These are phyloP conservation scores for Sphenodon punctatus DNA, from an alignment of 2,797 vertebrate genomes.

Conservation along the genomic window DNA sequence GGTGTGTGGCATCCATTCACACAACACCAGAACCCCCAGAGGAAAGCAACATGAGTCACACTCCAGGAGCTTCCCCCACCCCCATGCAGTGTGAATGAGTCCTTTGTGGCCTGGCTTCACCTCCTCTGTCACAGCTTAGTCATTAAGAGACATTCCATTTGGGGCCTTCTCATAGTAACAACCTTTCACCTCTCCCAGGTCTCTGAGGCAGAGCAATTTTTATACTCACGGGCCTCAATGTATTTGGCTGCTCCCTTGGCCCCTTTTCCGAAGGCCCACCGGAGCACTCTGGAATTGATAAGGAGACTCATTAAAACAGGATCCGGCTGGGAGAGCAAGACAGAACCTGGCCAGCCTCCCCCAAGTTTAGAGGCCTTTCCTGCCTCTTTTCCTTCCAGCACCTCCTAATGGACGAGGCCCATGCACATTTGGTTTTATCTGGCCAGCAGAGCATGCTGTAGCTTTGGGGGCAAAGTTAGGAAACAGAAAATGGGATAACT, in stretches of 20 bases:
- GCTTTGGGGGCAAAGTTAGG: not conserved
- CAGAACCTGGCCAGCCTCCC: no score
- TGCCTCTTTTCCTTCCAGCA: not conserved
- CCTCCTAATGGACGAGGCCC: not conserved
- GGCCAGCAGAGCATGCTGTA: not conserved
- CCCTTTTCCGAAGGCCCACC: not conserved
- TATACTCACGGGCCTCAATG: slow-evolving; percentile 23
- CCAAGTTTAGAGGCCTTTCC: no score
- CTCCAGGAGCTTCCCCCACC: no score
- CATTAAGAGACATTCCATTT: no score
- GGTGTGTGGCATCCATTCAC: no score
- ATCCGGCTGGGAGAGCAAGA: not conserved
- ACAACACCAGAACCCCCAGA: no score
- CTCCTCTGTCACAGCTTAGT: no score
- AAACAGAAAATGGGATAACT: no score
- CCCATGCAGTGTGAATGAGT: no score
- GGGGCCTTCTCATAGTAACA: not conserved
- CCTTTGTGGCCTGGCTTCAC: no score
- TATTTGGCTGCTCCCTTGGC: not conserved
- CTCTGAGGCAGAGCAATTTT: no score
- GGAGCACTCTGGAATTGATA: not conserved
- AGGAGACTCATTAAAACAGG: not conserved
- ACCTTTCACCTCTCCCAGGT: not conserved
- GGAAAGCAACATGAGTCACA: rapidly evolving
- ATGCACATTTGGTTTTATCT: not conserved